Evolutionary conservation across 92 coral and sea anemone genomes (phyloP).

Genomic region (Paramuricea clavata): DNA sequence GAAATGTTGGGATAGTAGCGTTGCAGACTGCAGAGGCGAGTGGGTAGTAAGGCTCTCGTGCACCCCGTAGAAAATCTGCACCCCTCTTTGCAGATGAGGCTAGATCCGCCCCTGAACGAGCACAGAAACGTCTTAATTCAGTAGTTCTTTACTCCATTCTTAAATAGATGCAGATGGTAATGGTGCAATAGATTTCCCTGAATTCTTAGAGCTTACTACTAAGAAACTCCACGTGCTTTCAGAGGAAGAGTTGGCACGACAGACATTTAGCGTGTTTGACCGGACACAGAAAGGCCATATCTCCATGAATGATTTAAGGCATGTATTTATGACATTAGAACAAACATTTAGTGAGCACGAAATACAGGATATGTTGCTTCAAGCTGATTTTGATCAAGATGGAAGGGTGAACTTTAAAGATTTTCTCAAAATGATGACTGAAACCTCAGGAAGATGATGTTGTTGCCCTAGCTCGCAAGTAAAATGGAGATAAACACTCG

Average conservation of each 20-base stretch:
- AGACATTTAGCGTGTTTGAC: constrained; percentile 93
- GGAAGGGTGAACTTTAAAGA: constrained; percentile 85
- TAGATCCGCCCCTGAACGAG: too few species aligned
- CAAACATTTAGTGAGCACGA: constrained; percentile 90
- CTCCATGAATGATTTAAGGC: constrained; percentile 78
- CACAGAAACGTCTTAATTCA: too few species aligned
- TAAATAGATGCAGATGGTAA: constrained; percentile 90
- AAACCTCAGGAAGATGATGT: not conserved
- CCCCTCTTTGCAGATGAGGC: too few species aligned
- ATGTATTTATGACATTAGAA: constrained; percentile 84
- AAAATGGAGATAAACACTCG: too few species aligned
- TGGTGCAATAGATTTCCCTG: constrained; percentile 97
- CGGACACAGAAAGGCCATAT: constrained; percentile 87
- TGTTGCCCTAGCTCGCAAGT: too few species aligned
- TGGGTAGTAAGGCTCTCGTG: too few species aligned
- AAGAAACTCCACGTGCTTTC: constrained; percentile 86
- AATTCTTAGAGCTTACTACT: constrained; percentile 85
- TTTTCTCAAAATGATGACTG: constrained; percentile 85
- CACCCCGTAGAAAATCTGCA: too few species aligned
- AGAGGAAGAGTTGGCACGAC: constrained; percentile 85
- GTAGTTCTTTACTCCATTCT: not conserved
- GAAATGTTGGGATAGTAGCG: too few species aligned
- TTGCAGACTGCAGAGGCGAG: too few species aligned
- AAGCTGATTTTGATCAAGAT: constrained; percentile 91
- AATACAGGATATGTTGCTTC: constrained; percentile 85